Percentiles rank a stretch among this genome's conserved stretches.
These are phyloP conservation scores for Leucophora obtusa DNA, from an alignment of 2,888 invertebrate species.

Conservation along the genomic window DNA sequence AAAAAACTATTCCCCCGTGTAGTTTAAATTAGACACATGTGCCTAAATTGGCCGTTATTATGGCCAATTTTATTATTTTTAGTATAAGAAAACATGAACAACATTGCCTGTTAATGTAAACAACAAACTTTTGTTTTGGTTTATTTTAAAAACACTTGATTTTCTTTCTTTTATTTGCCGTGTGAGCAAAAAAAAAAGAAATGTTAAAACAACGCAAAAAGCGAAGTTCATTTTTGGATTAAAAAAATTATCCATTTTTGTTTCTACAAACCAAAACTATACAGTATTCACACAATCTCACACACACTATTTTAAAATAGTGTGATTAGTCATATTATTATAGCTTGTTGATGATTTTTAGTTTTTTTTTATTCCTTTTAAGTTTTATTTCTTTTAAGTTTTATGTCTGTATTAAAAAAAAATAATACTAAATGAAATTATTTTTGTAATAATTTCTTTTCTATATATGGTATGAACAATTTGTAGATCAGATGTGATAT, in stretches of 20 bases:
- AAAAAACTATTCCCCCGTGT: slow-evolving; percentile 25
- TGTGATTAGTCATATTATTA: slow-evolving; percentile 52
- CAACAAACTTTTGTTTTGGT: slow-evolving; percentile 37
- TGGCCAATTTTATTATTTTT: slow-evolving; percentile 47
- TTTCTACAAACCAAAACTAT: slow-evolving; percentile 42
- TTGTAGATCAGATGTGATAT: too few relatives aligned
- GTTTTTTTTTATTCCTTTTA: background rate
- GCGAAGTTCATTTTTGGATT: slow-evolving; percentile 60
- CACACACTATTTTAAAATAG: slow-evolving; percentile 19
- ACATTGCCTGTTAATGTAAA: slow-evolving; percentile 48
- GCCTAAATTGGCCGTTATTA: slow-evolving; percentile 57
- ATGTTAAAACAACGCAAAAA: slow-evolving; percentile 54
- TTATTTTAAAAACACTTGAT: slow-evolving; percentile 48
- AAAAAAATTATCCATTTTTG: slow-evolving; percentile 47
- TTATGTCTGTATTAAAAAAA: slow-evolving; percentile 24
- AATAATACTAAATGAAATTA: background rate
- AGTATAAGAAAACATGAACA: background rate
- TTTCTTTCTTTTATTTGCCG: slow-evolving; percentile 15
- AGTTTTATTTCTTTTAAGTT: background rate
- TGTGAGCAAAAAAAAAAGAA: slow-evolving; percentile 8
- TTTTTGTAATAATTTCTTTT: slow-evolving; percentile 14
- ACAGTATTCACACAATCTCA: slow-evolving; percentile 10
- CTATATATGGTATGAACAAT: slow-evolving; percentile 22
- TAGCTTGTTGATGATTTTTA: background rate
- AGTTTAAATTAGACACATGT: slow-evolving; percentile 59